Percentiles rank a stretch among this genome's conserved stretches.
phyloP scores from a whole-genome alignment of 2,888 invertebrate genomes.

The Sarcophaga caerulescens region DNA sequence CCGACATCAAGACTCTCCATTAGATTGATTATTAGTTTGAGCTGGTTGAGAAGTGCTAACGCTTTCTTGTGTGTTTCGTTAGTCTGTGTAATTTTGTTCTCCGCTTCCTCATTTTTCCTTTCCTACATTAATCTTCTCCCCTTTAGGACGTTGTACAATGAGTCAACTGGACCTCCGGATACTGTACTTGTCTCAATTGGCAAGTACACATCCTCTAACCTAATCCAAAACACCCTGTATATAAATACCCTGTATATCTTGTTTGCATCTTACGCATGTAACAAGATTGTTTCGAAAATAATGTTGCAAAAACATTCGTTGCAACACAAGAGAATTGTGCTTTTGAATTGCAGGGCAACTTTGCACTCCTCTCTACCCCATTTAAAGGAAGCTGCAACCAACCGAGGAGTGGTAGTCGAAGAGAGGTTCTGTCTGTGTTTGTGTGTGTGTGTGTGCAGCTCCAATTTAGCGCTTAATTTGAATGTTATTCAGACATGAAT shows the following conservation, averaged over 20 bases:
- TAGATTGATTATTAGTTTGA: too few species aligned
- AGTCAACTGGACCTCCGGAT: too few species aligned
- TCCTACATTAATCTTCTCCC: too few species aligned
- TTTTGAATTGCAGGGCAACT: not conserved
- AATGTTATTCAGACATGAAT: slow-evolving; percentile 72
- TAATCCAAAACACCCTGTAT: too few species aligned
- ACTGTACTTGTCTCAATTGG: too few species aligned
- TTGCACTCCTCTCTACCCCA: not conserved
- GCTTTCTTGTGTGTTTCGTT: too few species aligned
- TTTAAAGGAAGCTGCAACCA: not conserved
- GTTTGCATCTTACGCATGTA: not conserved
- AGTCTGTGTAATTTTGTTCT: too few species aligned
- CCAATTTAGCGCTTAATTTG: slow-evolving; percentile 73
- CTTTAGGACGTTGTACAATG: too few species aligned
- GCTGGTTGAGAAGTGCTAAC: too few species aligned
- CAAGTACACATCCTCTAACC: too few species aligned
- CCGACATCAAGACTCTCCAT: too few species aligned
- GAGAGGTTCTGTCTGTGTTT: slow-evolving; percentile 43
- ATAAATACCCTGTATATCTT: slow-evolving; percentile 3
- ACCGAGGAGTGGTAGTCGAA: slow-evolving; percentile 12
- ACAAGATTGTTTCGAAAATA: slow-evolving; percentile 46
- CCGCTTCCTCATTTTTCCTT: too few species aligned
- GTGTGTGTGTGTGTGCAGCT: slow-evolving; percentile 60
- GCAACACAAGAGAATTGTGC: slow-evolving; percentile 16
- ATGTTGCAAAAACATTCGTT: slow-evolving; percentile 33